These are phyloP conservation scores for Steatocranus sp. DNA, from an alignment of 2,797 vertebrate genomes.

Conservation along the genomic window DNA sequence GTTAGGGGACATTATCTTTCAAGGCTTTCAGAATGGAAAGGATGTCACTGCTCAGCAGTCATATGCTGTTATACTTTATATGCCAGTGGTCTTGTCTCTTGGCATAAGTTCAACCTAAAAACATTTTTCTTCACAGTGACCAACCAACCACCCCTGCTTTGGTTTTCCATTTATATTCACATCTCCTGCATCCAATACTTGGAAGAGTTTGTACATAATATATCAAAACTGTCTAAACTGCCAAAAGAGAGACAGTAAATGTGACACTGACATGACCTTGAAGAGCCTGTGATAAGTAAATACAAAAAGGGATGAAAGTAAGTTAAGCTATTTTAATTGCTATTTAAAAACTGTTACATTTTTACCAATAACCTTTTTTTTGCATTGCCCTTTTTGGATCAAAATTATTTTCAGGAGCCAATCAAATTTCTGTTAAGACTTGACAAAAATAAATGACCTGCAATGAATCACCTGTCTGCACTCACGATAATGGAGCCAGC, in stretches of 20 bases:
- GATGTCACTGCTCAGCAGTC: conserved; percentile 5
- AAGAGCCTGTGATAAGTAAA: not conserved
- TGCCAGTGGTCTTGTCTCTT: conserved; percentile 38
- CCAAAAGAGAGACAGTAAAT: not conserved
- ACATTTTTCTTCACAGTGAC: conserved; percentile 36
- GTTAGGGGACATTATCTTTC: not conserved
- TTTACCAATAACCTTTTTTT: not conserved
- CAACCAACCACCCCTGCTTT: conserved; percentile 26
- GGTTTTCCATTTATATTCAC: conserved; percentile 49
- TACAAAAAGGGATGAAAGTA: not conserved
- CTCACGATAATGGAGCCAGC: conserved; percentile 44
- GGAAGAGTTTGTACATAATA: conserved; percentile 35
- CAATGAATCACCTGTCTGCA: conserved; percentile 67
- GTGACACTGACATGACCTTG: not conserved
- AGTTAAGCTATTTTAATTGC: not conserved
- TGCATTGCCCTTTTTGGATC: conserved; percentile 14
- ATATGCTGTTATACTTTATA: conserved; percentile 17
- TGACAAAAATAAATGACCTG: conserved; percentile 63
- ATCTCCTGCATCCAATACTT: conserved; percentile 11
- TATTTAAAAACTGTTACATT: not conserved
- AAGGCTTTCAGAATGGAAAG: not conserved
- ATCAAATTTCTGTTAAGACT: conserved; percentile 55
- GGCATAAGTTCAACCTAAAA: conserved; percentile 32
- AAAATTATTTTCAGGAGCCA: conserved; percentile 46
- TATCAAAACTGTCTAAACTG: conserved; percentile 16